These are phyloP conservation scores for Rhinichthys osculus DNA, from an alignment of 2,797 vertebrate species.

Conservation along the genomic window DNA sequence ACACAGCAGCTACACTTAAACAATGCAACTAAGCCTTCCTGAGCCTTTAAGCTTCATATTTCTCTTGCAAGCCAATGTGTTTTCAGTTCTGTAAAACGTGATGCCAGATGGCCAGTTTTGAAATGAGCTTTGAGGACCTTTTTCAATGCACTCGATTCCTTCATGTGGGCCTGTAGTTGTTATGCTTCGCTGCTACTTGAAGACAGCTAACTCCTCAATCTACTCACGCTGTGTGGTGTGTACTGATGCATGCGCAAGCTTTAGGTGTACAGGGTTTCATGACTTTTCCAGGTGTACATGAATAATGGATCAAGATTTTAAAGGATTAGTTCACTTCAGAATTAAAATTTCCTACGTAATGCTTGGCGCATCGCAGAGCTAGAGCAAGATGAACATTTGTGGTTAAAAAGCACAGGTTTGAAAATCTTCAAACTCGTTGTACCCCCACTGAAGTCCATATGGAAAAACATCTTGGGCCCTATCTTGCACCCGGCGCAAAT, in stretches of 20 bases:
- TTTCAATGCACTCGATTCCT: constrained; percentile 33
- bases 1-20: constrained; percentile 3
- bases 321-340: no score
- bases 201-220: neutral
- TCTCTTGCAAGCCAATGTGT: constrained; percentile 30
- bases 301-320: neutral
- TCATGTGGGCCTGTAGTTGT: neutral
- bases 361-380: no score
- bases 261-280: neutral
- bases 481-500: no score
- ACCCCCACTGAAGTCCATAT: no score
- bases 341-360: no score
- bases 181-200: neutral
- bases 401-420: no score
- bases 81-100: neutral
- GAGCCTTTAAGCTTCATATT: constrained; percentile 17
- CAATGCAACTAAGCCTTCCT: constrained; percentile 18
- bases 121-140: constrained; percentile 37
- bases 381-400: no score
- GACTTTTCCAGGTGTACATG: constrained; percentile 1
- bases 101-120: constrained; percentile 37
- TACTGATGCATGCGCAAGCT: neutral
- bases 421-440: no score
- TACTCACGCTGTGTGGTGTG: neutral
- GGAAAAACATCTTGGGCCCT: no score